A percentile compares a stretch with the other conserved stretches of the same genome.
Conservation (phyloP, 1,140 invertebrate genomes). For the Yoshiicerus persimilis region DNA sequence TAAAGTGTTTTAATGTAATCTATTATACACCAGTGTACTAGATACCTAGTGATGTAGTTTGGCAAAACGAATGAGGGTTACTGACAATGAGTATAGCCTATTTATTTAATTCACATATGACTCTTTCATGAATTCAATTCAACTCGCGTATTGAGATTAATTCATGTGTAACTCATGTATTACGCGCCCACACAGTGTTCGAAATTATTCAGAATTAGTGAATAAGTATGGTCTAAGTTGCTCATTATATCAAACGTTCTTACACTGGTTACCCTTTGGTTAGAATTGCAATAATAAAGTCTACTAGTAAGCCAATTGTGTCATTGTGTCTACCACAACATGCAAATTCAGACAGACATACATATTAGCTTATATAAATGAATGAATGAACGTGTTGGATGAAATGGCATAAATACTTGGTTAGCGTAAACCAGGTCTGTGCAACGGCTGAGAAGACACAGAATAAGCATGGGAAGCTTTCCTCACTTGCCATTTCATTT, state of each 20-base stretch:
- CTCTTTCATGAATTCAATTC: no score
- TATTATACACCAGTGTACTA: no score
- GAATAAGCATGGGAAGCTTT: neutral
- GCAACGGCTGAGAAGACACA: neutral
- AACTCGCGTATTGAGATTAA: neutral
- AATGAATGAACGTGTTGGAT: neutral
- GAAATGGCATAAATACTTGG: neutral
- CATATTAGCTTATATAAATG: no score
- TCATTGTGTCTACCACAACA: no score
- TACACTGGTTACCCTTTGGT: neutral
- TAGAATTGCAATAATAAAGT: neutral
- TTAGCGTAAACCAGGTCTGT: neutral
- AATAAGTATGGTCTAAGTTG: neutral
- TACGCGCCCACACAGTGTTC: neutral
- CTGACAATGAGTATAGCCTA: no score
- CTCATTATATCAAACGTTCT: neutral
- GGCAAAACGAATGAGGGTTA: no score
- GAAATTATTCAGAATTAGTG: neutral
- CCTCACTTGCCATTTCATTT: neutral
- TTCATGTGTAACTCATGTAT: neutral
- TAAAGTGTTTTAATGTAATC: no score
- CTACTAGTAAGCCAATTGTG: neutral
- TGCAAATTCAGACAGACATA: neutral
- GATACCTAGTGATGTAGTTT: no score
- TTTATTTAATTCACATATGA: neutral